Conservation (phyloP, 35 echinoderm and acorn worm genomes). For the Apostichopus californicus region DNA sequence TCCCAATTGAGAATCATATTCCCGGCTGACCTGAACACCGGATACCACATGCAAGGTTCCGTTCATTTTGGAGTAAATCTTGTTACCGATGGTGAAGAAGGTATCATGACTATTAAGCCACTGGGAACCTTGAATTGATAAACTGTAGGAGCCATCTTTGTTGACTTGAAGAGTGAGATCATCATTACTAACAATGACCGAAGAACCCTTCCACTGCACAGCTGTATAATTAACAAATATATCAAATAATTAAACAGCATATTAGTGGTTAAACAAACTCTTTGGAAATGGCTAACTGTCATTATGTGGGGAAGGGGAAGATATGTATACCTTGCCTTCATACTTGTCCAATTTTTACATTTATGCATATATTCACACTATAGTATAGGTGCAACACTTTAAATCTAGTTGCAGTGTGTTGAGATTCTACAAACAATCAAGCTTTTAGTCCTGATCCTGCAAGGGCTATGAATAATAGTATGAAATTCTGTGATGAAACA, state of each 20-base stretch:
- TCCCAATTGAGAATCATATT: conserved; percentile 25
- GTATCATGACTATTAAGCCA: conserved; percentile 56
- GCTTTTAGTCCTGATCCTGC: too few species aligned
- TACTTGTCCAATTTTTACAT: too few species aligned
- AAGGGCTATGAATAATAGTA: too few species aligned
- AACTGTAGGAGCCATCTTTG: conserved; percentile 45
- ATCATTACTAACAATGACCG: conserved; percentile 14
- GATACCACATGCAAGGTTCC: conserved; percentile 31
- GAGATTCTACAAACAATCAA: too few species aligned
- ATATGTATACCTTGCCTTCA: too few species aligned
- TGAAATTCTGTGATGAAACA: too few species aligned
- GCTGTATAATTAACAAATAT: background rate
- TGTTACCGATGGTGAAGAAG: conserved; percentile 48
- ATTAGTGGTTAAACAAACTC: background rate
- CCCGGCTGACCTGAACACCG: conserved; percentile 7
- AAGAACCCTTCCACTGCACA: conserved; percentile 22
- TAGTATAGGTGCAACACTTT: too few species aligned
- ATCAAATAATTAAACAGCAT: background rate
- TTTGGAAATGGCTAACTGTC: too few species aligned
- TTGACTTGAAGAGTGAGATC: conserved; percentile 32
- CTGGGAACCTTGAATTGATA: conserved; percentile 19
- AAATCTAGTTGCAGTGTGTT: too few species aligned
- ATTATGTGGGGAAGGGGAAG: too few species aligned
- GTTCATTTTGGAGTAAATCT: conserved; percentile 49
- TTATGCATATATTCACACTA: too few species aligned